Evolutionary conservation across 2,888 invertebrate genomes (phyloP), one percentile per base, ranked within the genome.

Genomic region (Scaptomyza caliginosa): DNA sequence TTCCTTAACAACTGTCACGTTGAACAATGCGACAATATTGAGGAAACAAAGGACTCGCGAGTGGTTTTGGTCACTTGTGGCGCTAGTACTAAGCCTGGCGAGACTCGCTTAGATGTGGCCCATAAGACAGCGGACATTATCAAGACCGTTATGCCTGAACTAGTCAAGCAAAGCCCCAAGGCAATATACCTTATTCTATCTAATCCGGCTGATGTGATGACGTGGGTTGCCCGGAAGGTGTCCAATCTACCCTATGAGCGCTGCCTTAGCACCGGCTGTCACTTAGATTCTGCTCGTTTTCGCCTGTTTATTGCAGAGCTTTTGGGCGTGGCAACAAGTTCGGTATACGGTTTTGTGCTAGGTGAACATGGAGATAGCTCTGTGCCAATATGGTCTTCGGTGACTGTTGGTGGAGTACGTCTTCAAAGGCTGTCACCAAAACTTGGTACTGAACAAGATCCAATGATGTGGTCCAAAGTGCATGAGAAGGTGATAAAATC

Each of bases 351-450:
- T 0, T 97, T 95, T 93, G 95, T 98, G 74, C 96, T 98, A 79
- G 98, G 97, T 3, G 98, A 98, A 87, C 97, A 98, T 83, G 98
- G 98, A 0, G 96, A 96, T 77, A 94, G 94, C 23, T 95, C 95
- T 76, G 96, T 97, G 59, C 95, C 97, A 0, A 95, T 97, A 1
- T 97, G 97, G 97, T 97, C 97, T 1, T 95, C 96, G 5, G 96
- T 97, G 21, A 96, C 96, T 89, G 93, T 97, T 3, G 96, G 96
- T 2, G 97, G 97, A 0, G 96, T 96, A 0, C 93, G 94, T 1
- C 92, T 97, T 10, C 92, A 93, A 56, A 95, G 96, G 64, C 84
- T 97, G 4, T 94, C 95, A 87, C 94, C 94, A 2, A 90, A 93
- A 19, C 93, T 96, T 32, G 97, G 96, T 10, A 92, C 93, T 0